phyloP scores from a whole-genome alignment of 2,888 invertebrate genomes.

The Leistus spinibarbis region DNA sequence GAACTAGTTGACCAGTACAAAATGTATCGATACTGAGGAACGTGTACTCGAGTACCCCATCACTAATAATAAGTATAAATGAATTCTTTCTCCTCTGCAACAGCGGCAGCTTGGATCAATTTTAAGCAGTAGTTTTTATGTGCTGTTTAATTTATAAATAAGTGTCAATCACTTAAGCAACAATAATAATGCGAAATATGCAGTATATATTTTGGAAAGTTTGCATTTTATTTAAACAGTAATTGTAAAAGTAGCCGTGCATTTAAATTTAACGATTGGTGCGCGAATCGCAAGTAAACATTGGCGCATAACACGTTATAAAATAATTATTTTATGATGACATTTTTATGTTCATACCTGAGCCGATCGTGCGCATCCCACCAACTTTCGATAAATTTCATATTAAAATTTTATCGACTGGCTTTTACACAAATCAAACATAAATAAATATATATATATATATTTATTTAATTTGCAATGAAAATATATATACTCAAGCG shows the following conservation, averaged over 20 bases:
- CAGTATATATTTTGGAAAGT: neutral
- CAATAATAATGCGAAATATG: too few species aligned
- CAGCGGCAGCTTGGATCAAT: too few species aligned
- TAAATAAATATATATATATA: neutral
- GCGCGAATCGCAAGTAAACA: constrained; percentile 14
- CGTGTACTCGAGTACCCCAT: too few species aligned
- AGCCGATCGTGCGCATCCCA: neutral
- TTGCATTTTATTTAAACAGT: neutral
- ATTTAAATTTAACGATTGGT: neutral
- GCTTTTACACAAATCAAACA: neutral
- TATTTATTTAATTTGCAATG: neutral
- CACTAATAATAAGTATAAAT: too few species aligned
- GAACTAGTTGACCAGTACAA: too few species aligned
- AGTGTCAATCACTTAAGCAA: too few species aligned
- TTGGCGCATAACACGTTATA: constrained; percentile 28
- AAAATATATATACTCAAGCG: neutral
- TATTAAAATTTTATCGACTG: neutral
- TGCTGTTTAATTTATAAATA: too few species aligned
- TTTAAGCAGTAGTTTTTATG: too few species aligned
- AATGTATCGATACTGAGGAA: too few species aligned
- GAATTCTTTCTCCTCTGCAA: too few species aligned
- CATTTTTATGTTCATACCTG: constrained; percentile 18
- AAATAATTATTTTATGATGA: constrained; percentile 33
- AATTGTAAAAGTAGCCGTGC: neutral
- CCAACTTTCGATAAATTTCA: constrained; percentile 28